These are phyloP conservation scores for Candoia aspera DNA, from an alignment of 2,113 vertebrate species.

Conservation along the genomic window DNA sequence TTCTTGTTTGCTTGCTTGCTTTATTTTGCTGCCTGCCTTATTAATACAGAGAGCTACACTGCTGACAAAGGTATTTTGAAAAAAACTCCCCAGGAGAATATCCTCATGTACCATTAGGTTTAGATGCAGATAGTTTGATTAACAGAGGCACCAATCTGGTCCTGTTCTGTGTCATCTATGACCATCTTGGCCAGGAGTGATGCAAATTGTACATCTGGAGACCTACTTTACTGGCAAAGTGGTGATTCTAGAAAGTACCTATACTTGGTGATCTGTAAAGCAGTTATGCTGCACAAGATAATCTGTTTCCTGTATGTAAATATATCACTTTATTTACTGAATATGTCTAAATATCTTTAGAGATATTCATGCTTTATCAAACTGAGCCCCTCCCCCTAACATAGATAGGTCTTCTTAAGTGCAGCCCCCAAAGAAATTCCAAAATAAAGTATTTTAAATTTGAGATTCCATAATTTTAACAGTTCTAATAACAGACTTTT, in stretches of 20 bases:
- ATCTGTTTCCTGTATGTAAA: not conserved
- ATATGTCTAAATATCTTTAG: not conserved
- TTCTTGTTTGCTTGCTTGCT: not conserved
- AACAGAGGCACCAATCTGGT: not conserved
- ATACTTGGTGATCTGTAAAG: not conserved
- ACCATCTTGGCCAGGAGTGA: not conserved
- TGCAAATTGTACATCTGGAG: not conserved
- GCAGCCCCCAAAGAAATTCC: not conserved
- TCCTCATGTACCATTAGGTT: not conserved
- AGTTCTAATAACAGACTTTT: not conserved
- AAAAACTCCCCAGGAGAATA: not conserved
- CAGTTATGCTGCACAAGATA: not conserved
- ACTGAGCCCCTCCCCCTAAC: fast-evolving
- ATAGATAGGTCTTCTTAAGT: not conserved
- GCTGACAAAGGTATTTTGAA: not conserved
- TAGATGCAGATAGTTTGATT: not conserved
- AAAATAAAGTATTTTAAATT: not conserved
- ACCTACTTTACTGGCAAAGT: not conserved
- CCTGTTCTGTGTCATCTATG: not conserved
- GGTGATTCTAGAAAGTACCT: not conserved
- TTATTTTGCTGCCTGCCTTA: not conserved
- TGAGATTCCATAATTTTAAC: not conserved
- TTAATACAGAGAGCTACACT: not conserved
- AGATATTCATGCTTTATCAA: not conserved
- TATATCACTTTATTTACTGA: not conserved